A percentile compares a stretch with the other conserved stretches of the same genome.
phyloP scores from a whole-genome alignment of 2,797 vertebrate genomes.

The Brachyrhaphis roseni region DNA sequence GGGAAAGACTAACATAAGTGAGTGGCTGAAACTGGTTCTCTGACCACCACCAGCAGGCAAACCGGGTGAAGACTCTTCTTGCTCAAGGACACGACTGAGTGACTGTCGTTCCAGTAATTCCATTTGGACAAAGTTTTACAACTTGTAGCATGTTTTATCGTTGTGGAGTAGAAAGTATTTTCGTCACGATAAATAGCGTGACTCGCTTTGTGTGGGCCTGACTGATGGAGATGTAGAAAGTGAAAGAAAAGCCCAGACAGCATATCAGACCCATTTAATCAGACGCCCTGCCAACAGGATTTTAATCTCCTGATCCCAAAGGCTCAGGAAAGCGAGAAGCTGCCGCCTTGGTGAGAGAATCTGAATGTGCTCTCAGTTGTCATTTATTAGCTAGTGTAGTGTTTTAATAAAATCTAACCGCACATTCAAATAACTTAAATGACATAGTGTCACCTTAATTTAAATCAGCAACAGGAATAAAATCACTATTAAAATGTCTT shows the following conservation, averaged over 20 bases:
- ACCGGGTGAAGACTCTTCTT: not conserved
- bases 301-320: constrained; percentile 80
- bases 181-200: constrained; percentile 1
- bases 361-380: constrained; percentile 23
- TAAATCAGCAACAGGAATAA: not conserved
- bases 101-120: not conserved
- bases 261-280: constrained; percentile 74
- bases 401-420: constrained; percentile 12
- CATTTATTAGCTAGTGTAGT: constrained; percentile 35
- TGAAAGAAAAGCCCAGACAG: constrained; percentile 54
- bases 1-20: not conserved
- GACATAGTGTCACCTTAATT: not conserved
- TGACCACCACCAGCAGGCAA: not conserved
- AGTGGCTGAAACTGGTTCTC: not conserved
- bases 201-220: constrained; percentile 12
- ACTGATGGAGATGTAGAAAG: constrained; percentile 29
- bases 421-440: not conserved
- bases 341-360: constrained; percentile 44
- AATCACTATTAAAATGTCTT: not conserved
- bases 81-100: not conserved
- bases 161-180: constrained; percentile 4
- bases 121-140: not conserved
- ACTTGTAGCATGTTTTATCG: not conserved
- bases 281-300: constrained; percentile 52
- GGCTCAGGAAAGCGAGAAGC: constrained; percentile 70